A percentile compares a stretch with the other conserved stretches of the same genome.
Conservation (phyloP, 2,797 vertebrate species). For the Erethizon dorsatum region DNA sequence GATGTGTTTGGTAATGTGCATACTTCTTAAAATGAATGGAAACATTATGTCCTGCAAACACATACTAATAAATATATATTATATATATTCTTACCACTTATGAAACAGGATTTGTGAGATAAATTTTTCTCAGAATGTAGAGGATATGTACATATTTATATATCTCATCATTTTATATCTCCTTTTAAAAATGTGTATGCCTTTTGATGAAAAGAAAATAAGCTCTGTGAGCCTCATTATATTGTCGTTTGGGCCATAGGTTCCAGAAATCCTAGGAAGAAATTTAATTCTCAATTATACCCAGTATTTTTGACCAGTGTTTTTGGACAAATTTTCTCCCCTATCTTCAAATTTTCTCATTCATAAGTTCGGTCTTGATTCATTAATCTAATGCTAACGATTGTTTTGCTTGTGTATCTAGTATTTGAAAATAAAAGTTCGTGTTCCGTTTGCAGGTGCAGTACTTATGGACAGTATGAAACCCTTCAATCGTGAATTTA, state of each 20-base stretch:
- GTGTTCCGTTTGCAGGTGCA: neutral
- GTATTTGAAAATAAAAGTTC: neutral
- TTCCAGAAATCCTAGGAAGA: conserved; percentile 43
- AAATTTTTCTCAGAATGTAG: neutral
- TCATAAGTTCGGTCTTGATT: conserved; percentile 35
- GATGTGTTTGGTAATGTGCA: too few relatives aligned
- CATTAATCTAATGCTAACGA: neutral
- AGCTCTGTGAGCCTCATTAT: neutral
- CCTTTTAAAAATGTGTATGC: neutral
- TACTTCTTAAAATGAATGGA: too few relatives aligned
- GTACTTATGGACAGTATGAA: neutral
- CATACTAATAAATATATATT: neutral
- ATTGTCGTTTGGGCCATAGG: neutral
- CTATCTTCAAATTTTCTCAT: conserved; percentile 2
- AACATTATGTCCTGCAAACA: too few relatives aligned
- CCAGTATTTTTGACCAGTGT: neutral
- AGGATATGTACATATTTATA: neutral
- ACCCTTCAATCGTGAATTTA: neutral
- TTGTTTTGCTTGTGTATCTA: neutral
- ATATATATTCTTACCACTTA: neutral
- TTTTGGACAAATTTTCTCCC: neutral
- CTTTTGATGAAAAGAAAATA: conserved; percentile 45
- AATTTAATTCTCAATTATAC: conserved; percentile 33
- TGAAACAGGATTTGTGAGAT: neutral
- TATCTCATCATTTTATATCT: neutral